Evolutionary conservation across 2,113 vertebrate species (phyloP), one percentile per base, ranked within the genome.

Genomic region (Carassius gibelio): DNA sequence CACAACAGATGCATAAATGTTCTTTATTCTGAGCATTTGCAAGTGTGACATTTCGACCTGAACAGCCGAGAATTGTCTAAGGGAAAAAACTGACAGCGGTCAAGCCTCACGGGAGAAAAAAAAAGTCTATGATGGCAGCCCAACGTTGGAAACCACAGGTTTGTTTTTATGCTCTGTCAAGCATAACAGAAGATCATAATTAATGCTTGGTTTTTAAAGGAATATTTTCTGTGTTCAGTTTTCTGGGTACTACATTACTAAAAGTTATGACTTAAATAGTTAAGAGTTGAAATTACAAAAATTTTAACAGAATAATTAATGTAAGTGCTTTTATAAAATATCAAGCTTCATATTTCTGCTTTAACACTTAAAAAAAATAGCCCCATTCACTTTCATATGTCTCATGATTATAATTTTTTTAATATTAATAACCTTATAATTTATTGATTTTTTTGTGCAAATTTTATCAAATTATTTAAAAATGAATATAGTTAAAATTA

Each of bases 11-110:
- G 75, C 30, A 50, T 83, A 84, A 48, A 48, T 75, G 59, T 19
- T 7, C 61, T 30, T 83, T 69, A 69, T 72, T 61, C 23, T 30
- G 45, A 62, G 77, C 21, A 17, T 81, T 59, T 34, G 57, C 19
- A 64, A 64, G 6, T 71, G 30, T 87, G 83, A 82, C 87, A 81
- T 83, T 85, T 85, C 81, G 69, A 87, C 76, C 66, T 42, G n/a
- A 78, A 61, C 74, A 66, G 81, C 42, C 75, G 34, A 23, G 72
- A 81, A 69, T 10, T 15, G 71, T 45, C 38, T 9, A 26, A 5
- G 45, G 38, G 34, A 61, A 82, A 55, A 84, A 59, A 84, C 84
- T 57, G 50, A 69, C 75, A 79, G 30, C 5, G 64, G 74, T 48
- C 57, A 87, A 75, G 38, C 36, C 79, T 74, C 68, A 6, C 6